These are phyloP conservation scores for Chitala chitala DNA, from an alignment of 2,113 vertebrate genomes.

Conservation along the genomic window DNA sequence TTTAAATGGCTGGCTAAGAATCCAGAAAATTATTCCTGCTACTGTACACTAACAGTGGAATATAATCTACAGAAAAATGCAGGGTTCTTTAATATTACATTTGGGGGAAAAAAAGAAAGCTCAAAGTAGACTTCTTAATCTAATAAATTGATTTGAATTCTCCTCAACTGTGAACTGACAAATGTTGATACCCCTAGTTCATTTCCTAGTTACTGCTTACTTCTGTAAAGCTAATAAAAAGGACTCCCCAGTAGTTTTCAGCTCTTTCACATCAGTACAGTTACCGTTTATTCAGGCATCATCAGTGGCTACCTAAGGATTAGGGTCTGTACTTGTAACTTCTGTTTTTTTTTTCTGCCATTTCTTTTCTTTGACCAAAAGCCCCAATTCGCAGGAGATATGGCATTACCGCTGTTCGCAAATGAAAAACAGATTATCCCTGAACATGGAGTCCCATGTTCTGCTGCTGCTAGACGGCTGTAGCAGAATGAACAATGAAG, in stretches of 20 bases:
- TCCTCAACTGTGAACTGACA: conserved; percentile 69
- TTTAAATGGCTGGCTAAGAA: conserved; percentile 60
- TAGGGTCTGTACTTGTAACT: conserved; percentile 43
- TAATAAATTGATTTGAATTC: conserved; percentile 73
- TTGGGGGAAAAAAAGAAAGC: conserved; percentile 44
- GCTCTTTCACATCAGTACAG: conserved; percentile 50
- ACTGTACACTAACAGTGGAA: conserved; percentile 54
- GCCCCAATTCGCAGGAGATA: conserved; percentile 52
- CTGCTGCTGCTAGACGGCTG: conserved; percentile 54
- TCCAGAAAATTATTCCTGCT: conserved; percentile 54
- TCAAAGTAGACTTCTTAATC: conserved; percentile 65
- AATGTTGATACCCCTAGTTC: conserved; percentile 47
- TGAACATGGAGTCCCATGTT: conserved; percentile 59
- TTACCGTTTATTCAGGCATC: conserved; percentile 49
- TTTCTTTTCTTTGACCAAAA: conserved; percentile 58
- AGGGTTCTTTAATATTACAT: conserved; percentile 57
- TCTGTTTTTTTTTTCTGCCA: conserved; percentile 30
- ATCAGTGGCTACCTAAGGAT: conserved; percentile 55
- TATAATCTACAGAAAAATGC: conserved; percentile 57
- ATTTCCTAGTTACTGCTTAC: conserved; percentile 39
- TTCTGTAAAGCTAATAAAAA: conserved; percentile 45
- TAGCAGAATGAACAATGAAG: conserved; percentile 51
- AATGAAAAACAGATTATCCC: conserved; percentile 65
- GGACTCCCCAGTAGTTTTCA: conserved; percentile 41
- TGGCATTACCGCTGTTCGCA: conserved; percentile 54